Evolutionary conservation across 2,888 invertebrate genomes (phyloP), one percentile per base, ranked within the genome.

Genomic region (Petrolisthes cinctipes): DNA sequence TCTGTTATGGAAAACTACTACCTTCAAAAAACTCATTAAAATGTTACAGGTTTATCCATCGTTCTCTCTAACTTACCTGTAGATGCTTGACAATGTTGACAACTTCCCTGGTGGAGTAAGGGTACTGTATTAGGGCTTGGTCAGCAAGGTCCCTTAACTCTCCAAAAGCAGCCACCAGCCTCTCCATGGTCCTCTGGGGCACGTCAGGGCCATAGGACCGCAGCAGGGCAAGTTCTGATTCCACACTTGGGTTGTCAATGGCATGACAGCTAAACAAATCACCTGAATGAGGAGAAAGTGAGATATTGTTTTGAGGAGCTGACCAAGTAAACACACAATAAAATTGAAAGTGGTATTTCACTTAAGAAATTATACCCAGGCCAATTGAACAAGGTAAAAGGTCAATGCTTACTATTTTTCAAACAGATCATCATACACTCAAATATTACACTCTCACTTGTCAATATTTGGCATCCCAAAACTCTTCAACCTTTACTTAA

Each of bases 81-180:
- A 99, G 94, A 94, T 99, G 99, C 93, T 97, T 98, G 1, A 99
- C 96, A 92, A 99, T 97, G 93, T 97, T 98, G 76, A 99, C 98
- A 14, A 98, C 96, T 93, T 99, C 99, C 90, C 99, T 94, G 0
- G 98, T 99, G 0, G 98, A 98, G 93, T 99, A 99, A 0, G 99
- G 99, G 93, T 99, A 99, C 5, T 96, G 96, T n/a, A 99, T 95
- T 54, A 97, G 94, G 0, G 98, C 98, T 92, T 97, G 96, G 93
- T 99, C 99, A 0, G 98, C 97, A 95, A 98, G 95, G 85, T 94
- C 94, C 82, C 99, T 94, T 57, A 99, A 94, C 89, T 97, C 96
- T 0, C 96, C 96, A 93, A 99, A 99, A 0, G 98, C 96, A 90
- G 95, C 94, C 0, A 98, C 97, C 82, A 99, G 93, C 92, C 87